phyloP scores from a whole-genome alignment of 2,888 invertebrate genomes.

The Junonia oenone region DNA sequence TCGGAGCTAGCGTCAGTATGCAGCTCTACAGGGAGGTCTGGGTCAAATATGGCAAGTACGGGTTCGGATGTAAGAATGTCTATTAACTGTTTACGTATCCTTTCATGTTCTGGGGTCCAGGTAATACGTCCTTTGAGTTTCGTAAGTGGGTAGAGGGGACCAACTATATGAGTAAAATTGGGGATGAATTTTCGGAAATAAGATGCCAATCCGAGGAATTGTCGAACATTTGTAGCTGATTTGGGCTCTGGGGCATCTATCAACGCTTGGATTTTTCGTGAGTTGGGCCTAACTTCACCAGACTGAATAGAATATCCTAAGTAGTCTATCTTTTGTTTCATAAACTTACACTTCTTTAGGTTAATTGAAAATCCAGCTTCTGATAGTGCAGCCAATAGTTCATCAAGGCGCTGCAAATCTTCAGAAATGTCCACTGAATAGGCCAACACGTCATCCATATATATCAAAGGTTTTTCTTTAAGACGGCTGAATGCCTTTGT shows the following conservation, averaged over 20 bases:
- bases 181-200: conserved; percentile 24
- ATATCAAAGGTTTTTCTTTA: not conserved
- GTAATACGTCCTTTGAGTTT: not conserved
- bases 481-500: not conserved
- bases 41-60: not conserved
- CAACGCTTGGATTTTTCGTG: not conserved
- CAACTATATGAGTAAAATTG: conserved; percentile 11
- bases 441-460: not conserved
- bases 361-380: conserved; percentile 20
- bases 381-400: not conserved
- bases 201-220: conserved; percentile 21
- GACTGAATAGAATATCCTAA: not conserved
- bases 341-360: not conserved
- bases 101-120: conserved; percentile 8
- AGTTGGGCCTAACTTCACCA: not conserved
- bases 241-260: conserved; percentile 7
- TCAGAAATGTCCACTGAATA: not conserved
- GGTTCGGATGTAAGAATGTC: not conserved
- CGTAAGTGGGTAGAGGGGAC: conserved; percentile 1
- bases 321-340: not conserved
- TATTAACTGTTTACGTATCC: not conserved
- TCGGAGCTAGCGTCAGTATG: conserved; percentile 30
- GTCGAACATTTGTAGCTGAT: conserved; percentile 14
- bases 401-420: not conserved
- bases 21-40: conserved; percentile 18